Conservation (phyloP, 2,888 invertebrate genomes). For the Stenotaenia linearis region DNA sequence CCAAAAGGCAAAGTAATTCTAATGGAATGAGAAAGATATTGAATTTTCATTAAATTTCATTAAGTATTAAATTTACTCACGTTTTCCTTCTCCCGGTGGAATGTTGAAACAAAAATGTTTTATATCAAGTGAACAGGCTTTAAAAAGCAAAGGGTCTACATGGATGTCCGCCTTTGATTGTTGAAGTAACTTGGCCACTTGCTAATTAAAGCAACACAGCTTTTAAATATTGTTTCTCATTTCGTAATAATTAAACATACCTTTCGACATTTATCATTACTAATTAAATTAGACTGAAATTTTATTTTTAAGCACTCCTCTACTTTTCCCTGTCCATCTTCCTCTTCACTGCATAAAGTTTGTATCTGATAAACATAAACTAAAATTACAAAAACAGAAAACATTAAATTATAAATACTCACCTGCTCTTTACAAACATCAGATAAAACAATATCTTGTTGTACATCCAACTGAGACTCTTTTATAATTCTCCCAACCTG, state of each 20-base stretch:
- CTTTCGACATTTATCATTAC: slow-evolving; percentile 64
- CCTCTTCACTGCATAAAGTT: slow-evolving; percentile 46
- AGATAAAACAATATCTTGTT: slow-evolving; percentile 78
- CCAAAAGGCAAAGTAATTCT: slow-evolving; percentile 49
- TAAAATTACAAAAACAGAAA: too few species aligned
- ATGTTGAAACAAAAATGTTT: slow-evolving; percentile 52
- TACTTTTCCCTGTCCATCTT: slow-evolving; percentile 56
- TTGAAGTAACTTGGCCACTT: slow-evolving; percentile 82
- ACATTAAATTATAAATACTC: slow-evolving; percentile 38
- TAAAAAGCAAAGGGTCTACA: slow-evolving; percentile 83
- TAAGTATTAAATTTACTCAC: slow-evolving; percentile 55
- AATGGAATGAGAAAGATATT: slow-evolving; percentile 28
- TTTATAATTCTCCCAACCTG: slow-evolving; percentile 75
- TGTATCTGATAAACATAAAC: too few species aligned
- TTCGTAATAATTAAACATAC: slow-evolving; percentile 37
- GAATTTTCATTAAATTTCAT: background rate
- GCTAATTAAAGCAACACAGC: slow-evolving; percentile 48
- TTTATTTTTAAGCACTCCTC: slow-evolving; percentile 81
- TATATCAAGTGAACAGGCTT: slow-evolving; percentile 76
- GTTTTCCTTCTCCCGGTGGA: slow-evolving; percentile 82
- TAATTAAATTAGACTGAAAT: slow-evolving; percentile 59
- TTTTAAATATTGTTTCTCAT: slow-evolving; percentile 14
- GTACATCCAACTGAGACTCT: slow-evolving; percentile 84
- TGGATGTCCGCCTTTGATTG: slow-evolving; percentile 85
- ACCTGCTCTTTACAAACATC: slow-evolving; percentile 68